These are phyloP conservation scores for Phataginus tetradactyla DNA, from an alignment of 2,797 vertebrate species.

Conservation along the genomic window DNA sequence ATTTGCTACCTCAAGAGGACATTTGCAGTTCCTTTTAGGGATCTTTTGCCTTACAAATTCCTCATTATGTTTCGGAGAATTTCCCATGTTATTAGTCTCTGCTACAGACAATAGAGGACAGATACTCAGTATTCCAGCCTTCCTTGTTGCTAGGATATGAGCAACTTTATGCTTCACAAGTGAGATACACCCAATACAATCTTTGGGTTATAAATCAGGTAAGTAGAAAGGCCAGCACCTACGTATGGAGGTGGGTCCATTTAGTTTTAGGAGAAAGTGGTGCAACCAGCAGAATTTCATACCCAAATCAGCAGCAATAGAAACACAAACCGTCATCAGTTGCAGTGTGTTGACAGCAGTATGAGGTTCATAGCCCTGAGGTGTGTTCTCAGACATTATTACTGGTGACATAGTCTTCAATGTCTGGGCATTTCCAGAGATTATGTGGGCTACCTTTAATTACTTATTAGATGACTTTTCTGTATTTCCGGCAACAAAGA, in stretches of 20 bases:
- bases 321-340: neutral
- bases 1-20: neutral
- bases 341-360: too few relatives aligned
- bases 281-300: neutral
- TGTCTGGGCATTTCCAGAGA: neutral
- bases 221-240: neutral
- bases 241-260: neutral
- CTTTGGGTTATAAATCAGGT: neutral
- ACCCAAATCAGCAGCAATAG: neutral
- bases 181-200: neutral
- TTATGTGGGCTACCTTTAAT: neutral
- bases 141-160: neutral
- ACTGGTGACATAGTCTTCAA: neutral
- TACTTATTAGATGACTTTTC: neutral
- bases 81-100: neutral
- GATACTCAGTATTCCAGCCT: neutral
- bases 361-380: rapidly evolving
- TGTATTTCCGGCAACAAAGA: neutral
- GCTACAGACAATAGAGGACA: neutral
- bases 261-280: neutral
- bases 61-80: neutral
- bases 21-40: neutral
- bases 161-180: neutral
- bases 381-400: neutral
- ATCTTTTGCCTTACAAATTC: neutral